Conservation (phyloP, 2,113 vertebrate genomes). For the Pseudolaguvia tuberculata region DNA sequence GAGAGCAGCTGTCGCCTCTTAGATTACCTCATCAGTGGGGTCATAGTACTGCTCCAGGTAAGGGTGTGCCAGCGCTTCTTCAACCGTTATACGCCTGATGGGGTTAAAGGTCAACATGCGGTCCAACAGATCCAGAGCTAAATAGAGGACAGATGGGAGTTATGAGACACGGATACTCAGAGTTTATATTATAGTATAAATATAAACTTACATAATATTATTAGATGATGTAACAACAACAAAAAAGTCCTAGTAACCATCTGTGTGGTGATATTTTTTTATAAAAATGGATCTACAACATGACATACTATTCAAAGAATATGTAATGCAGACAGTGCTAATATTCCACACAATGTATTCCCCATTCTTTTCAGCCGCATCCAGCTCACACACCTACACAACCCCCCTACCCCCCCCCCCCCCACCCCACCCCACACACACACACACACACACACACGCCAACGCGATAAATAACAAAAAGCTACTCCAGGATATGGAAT, state of each 20-base stretch:
- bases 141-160: constrained; percentile 62
- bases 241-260: neutral
- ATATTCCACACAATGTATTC: constrained; percentile 15
- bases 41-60: constrained; percentile 92
- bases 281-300: neutral
- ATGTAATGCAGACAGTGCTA: neutral
- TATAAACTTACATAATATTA: neutral
- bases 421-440: neutral
- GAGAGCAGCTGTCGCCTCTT: neutral
- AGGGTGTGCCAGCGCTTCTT: constrained; percentile 81
- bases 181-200: neutral
- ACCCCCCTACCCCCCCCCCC: neutral
- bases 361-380: constrained; percentile 27
- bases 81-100: constrained; percentile 83
- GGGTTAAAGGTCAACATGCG: constrained; percentile 90
- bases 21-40: constrained; percentile 80
- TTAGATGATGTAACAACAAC: neutral
- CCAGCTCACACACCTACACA: constrained; percentile 33
- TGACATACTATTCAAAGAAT: neutral
- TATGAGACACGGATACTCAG: neutral
- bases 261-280: neutral
- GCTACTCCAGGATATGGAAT: neutral
- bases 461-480: constrained; percentile 9
- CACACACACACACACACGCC: neutral
- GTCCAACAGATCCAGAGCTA: constrained; percentile 82